A percentile compares a stretch with the other conserved stretches of the same genome.
These are phyloP conservation scores for Latrodectus hesperus DNA, from an alignment of 2,888 invertebrate species.

Conservation along the genomic window DNA sequence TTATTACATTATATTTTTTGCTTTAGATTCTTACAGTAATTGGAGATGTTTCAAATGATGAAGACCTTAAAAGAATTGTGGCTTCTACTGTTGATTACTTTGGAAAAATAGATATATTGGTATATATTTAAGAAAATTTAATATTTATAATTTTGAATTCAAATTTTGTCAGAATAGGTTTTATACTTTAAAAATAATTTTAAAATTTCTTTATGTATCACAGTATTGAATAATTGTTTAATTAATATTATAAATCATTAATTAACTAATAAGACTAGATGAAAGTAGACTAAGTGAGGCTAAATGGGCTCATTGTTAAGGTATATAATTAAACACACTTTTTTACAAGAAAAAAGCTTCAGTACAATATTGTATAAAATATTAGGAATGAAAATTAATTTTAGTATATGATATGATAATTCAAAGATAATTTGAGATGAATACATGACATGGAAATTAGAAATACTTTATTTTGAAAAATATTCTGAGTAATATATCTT, in stretches of 20 bases:
- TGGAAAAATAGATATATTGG: constrained; percentile 82
- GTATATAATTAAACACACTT: no score
- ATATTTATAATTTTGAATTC: neutral
- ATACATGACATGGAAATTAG: no score
- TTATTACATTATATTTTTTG: neutral
- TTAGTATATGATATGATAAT: no score
- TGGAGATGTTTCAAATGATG: constrained; percentile 79
- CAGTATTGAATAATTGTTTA: neutral
- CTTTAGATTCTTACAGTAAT: constrained; percentile 72
- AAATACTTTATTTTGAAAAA: no score
- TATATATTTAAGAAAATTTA: constrained; percentile 1
- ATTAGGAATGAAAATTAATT: no score
- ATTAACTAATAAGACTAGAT: neutral
- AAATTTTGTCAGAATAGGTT: neutral
- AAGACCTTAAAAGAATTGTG: constrained; percentile 83
- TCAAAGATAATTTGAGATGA: no score
- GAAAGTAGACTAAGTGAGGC: no score
- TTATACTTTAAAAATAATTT: neutral
- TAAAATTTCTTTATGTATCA: neutral
- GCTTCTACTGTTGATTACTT: constrained; percentile 84
- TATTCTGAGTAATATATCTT: no score
- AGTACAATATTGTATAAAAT: no score
- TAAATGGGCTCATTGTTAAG: no score
- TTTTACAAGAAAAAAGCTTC: no score
- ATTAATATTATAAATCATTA: neutral